Base-by-base conservation (phyloP, 53 echinoderm and acorn worm species). In the Holothuria leucospilota region DNA sequence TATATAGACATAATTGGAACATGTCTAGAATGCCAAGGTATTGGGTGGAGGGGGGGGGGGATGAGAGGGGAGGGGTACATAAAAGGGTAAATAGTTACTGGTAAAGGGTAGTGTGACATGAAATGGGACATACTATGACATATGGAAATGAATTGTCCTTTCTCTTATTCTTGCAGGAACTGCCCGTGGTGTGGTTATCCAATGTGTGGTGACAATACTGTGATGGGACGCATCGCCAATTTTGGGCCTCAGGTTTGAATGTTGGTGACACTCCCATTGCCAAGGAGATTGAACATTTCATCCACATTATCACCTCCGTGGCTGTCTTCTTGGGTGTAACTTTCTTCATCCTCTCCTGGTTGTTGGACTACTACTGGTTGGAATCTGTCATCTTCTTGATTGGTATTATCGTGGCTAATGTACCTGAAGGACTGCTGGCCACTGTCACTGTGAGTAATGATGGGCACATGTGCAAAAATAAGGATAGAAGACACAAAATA, bases 321-420 rank as follows among this genome's bases (percentile, higher is more conserved):
- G 98, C 98, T 21, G 93, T 95, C 21, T 98, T 98, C 90, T 84
- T 98, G 28, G 98, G 98, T n/a, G 95, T 95, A 21, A 66, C 91
- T 56, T 98, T 98, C 93, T 95, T 95, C 93, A 74, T 95, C 90
- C 82, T 98, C 23, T 95, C 98, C 14, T 89, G 91, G 86, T 58
- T 85, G 8, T 88, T 98, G 20, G 98, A 93, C 46, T 98, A 98
- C 82, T 29, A 20, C 51, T 90, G 70, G 86, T 49, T 98, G 81
- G 92, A 98, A 77, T 90, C 98, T 58, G 92, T 95, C 51, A 88
- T 98, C 60, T 98, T 98, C 93, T 85, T 98, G 74, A 98, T 98
- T 69, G 98, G 98, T 84, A 98, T 98, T 92, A 98, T 98, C 66
- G 98, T 98, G 63, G 98, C 98, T 40, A 98, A 98, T 63, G 98